phyloP scores from a whole-genome alignment of 1,140 invertebrate genomes.

The Drosophila nigrodunni region DNA sequence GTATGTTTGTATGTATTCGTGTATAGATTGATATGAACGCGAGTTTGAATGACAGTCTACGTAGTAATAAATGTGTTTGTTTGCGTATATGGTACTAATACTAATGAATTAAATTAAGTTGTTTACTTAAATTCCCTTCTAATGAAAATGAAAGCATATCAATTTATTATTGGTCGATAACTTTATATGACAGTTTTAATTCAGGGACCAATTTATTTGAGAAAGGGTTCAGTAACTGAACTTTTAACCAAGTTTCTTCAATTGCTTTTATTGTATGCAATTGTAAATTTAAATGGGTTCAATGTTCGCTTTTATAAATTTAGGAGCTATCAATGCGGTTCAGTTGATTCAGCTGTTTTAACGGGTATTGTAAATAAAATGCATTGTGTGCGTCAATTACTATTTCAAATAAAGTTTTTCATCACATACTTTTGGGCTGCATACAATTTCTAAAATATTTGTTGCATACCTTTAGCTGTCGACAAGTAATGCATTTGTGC shows the following conservation, averaged over 20 bases:
- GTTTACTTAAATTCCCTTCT: not conserved
- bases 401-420: not conserved
- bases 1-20: conserved; percentile 17
- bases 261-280: not conserved
- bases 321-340: too few relatives aligned
- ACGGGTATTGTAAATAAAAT: too few relatives aligned
- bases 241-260: not conserved
- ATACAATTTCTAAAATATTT: not conserved
- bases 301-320: too few relatives aligned
- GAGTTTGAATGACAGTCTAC: conserved; percentile 22
- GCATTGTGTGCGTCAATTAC: too few relatives aligned
- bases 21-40: conserved; percentile 1
- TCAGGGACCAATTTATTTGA: too few relatives aligned
- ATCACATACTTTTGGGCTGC: not conserved
- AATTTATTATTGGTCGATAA: not conserved
- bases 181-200: not conserved
- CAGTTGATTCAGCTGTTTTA: not conserved
- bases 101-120: not conserved
- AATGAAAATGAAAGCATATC: not conserved
- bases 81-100: not conserved
- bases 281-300: not conserved
- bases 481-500: not conserved
- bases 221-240: too few relatives aligned
- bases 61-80: not conserved
- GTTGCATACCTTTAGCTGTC: conserved; percentile 2